Base-by-base conservation (phyloP, 2,797 vertebrate genomes). In the Onychomys torridus region DNA sequence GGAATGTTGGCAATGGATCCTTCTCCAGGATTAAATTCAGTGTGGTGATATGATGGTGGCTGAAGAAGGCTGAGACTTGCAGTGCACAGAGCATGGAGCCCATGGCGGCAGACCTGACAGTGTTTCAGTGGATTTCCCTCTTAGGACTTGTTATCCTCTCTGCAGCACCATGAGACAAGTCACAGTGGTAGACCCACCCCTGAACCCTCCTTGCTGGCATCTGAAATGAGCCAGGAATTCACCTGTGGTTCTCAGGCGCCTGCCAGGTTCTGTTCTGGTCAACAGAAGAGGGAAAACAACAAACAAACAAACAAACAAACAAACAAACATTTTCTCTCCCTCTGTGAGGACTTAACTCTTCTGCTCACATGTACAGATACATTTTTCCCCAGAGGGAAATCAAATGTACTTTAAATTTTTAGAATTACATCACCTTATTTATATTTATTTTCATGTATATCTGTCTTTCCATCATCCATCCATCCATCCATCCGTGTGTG, bases 301-400 rank as follows among this genome's bases (percentile, higher is more conserved):
- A 65, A 63, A 63, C 10, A 63, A 63, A 63, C 49, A 21, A 32
- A 32, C 5, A n/a, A 21, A 63, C 25, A 63, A 63, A 29, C 4
- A 63, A n/a, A n/a, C 7, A 61, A 29, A 21, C 25, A 3, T 57
- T 34, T 21, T 2, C n/a, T 59, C 19, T 0, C 2, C 34, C 17
- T 16, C 14, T 11, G 0, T 16, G 9, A 1, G 0, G 23, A 19
- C 16, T 37, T 8, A 16, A 17, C 1, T 43, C 12, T 1, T 13
- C 32, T 69, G 11, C 43, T 37, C 59, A 3, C 2, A 2, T 29
- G 19, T 27, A 17, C 14, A 43, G 6, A 17, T 40, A 55, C 37
- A 49, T 23, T n/a, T 12, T n/a, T 59, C 17, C n/a, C 40, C 57
- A 2, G 43, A 90, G 3, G 16, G 23, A 81, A 59, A n/a, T 27